phyloP scores from a whole-genome alignment of 2,797 vertebrate species.

The Anas bahamensis region DNA sequence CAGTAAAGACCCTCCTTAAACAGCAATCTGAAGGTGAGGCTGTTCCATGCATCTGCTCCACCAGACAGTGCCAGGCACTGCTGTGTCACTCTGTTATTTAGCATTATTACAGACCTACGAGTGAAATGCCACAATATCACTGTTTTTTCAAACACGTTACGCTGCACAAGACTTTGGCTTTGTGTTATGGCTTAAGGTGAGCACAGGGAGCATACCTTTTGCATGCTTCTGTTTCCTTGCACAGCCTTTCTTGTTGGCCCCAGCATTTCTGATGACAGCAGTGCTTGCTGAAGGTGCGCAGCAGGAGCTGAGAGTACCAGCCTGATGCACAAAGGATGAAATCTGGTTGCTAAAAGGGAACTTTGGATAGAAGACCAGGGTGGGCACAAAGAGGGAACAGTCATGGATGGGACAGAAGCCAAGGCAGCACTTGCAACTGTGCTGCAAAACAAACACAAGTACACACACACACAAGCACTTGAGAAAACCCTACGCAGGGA shows the following conservation, averaged over 20 bases:
- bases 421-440: not conserved
- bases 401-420: not conserved
- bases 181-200: too few relatives aligned
- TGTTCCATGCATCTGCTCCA: not conserved
- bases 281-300: not conserved
- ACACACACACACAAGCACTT: not conserved
- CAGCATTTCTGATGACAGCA: not conserved
- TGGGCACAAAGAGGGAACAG: not conserved
- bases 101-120: not conserved
- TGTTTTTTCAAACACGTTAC: not conserved
- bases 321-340: not conserved
- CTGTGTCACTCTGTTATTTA: not conserved
- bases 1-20: not conserved
- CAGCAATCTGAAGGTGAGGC: not conserved
- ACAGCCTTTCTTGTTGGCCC: not conserved
- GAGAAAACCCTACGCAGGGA: not conserved
- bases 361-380: not conserved
- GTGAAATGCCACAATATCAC: not conserved
- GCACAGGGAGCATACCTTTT: not conserved
- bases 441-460: not conserved
- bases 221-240: not conserved
- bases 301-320: not conserved
- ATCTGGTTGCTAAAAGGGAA: not conserved
- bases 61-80: not conserved
- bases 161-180: not conserved